Percentiles rank a stretch among this genome's conserved stretches.
phyloP scores from a whole-genome alignment of 2,113 vertebrate genomes.

The Thunnus maccoyii region DNA sequence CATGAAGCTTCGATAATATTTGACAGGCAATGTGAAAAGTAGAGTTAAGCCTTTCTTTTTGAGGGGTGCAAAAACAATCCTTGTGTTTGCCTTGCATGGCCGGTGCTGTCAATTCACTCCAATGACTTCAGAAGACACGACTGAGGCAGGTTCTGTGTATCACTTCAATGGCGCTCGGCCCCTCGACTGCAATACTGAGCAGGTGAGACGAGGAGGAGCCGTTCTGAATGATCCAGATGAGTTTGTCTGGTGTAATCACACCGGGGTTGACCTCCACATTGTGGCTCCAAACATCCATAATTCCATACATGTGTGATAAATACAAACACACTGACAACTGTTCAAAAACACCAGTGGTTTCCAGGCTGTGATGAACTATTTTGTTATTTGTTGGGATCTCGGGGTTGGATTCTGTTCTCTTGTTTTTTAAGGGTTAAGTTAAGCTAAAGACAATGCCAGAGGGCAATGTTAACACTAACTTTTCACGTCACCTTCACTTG shows the following conservation, averaged over 20 bases:
- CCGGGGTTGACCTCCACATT: slow-evolving; percentile 11
- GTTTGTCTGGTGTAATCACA: slow-evolving; percentile 28
- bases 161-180: slow-evolving; percentile 27
- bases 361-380: background rate
- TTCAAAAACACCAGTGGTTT: slow-evolving; percentile 22
- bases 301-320: slow-evolving; percentile 61
- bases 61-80: slow-evolving; percentile 56
- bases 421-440: slow-evolving; percentile 28
- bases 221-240: slow-evolving; percentile 29
- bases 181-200: slow-evolving; percentile 30
- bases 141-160: slow-evolving; percentile 45
- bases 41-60: slow-evolving; percentile 53
- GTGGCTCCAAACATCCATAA: slow-evolving; percentile 41
- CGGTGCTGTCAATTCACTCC: slow-evolving; percentile 61
- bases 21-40: slow-evolving; percentile 82
- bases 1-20: slow-evolving; percentile 83
- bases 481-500: slow-evolving; percentile 60
- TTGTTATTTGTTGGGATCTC: slow-evolving; percentile 12
- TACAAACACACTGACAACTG: slow-evolving; percentile 54
- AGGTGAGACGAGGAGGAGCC: slow-evolving; percentile 25
- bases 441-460: slow-evolving; percentile 40
- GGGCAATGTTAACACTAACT: slow-evolving; percentile 44
- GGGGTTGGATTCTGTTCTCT: slow-evolving; percentile 15
- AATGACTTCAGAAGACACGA: slow-evolving; percentile 55
- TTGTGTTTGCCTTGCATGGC: slow-evolving; percentile 51